Conservation (phyloP, 2,797 vertebrate genomes). For the Sebastes melanostomus region DNA sequence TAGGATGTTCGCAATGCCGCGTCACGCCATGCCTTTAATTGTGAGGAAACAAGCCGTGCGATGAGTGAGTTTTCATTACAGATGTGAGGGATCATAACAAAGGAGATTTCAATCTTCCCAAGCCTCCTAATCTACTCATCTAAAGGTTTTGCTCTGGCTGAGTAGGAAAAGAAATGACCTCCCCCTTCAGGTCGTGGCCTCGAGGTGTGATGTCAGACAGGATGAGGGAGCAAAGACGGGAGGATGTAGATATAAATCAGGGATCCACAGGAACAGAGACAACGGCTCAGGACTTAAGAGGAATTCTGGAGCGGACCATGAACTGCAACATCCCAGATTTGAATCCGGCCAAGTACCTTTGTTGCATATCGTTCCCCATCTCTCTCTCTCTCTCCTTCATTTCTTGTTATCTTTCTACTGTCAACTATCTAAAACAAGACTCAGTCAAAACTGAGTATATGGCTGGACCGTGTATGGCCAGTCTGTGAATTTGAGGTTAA, state of each 20-base stretch:
- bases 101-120: neutral
- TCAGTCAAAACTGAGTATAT: no score
- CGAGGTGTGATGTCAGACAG: neutral
- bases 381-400: neutral
- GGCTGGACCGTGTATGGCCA: accelerated
- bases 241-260: neutral
- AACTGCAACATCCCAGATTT: neutral
- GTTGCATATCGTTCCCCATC: neutral
- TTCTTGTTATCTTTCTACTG: neutral
- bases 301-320: neutral
- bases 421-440: neutral
- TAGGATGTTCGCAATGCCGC: neutral
- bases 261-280: neutral
- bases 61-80: neutral
- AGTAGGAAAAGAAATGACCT: constrained; percentile 1
- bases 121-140: neutral
- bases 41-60: neutral
- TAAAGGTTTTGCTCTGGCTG: neutral
- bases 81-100: neutral
- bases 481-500: no score
- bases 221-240: neutral
- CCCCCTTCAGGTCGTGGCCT: neutral
- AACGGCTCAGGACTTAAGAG: neutral
- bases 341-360: neutral
- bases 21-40: neutral